These are phyloP conservation scores for Trigoniulus corallinus DNA, from an alignment of 1,140 invertebrate genomes.

Conservation along the genomic window DNA sequence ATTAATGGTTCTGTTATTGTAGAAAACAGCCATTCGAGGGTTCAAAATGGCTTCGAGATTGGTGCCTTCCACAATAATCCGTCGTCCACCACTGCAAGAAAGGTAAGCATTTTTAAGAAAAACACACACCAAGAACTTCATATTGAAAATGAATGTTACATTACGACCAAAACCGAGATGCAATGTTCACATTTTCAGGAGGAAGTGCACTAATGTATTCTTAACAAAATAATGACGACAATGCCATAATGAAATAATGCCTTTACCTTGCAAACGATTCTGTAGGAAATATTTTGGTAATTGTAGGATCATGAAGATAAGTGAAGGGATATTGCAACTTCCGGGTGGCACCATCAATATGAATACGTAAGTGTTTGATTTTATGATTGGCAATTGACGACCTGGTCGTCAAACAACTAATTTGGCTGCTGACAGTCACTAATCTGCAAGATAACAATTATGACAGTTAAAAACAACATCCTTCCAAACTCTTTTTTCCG, in stretches of 20 bases:
- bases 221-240: no score
- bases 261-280: constrained; percentile 22
- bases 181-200: constrained; percentile 26
- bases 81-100: constrained; percentile 66
- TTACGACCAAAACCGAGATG: no score
- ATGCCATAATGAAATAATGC: not conserved
- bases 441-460: constrained; percentile 11
- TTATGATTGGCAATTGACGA: constrained; percentile 26
- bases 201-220: not conserved
- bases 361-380: constrained; percentile 41
- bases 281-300: constrained; percentile 31
- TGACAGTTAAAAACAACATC: not conserved
- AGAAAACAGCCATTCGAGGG: constrained; percentile 67
- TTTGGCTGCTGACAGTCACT: constrained; percentile 59
- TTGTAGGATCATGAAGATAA: constrained; percentile 81
- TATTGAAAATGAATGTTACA: no score
- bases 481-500: no score
- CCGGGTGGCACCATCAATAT: constrained; percentile 66
- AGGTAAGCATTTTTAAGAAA: no score
- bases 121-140: no score
- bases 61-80: constrained; percentile 81
- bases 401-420: constrained; percentile 71
- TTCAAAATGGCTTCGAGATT: constrained; percentile 81
- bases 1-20: constrained; percentile 49
- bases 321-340: constrained; percentile 56